A percentile compares a stretch with the other conserved stretches of the same genome.
phyloP scores from a whole-genome alignment of 2,113 vertebrate species.

The Megaceryle maxima region DNA sequence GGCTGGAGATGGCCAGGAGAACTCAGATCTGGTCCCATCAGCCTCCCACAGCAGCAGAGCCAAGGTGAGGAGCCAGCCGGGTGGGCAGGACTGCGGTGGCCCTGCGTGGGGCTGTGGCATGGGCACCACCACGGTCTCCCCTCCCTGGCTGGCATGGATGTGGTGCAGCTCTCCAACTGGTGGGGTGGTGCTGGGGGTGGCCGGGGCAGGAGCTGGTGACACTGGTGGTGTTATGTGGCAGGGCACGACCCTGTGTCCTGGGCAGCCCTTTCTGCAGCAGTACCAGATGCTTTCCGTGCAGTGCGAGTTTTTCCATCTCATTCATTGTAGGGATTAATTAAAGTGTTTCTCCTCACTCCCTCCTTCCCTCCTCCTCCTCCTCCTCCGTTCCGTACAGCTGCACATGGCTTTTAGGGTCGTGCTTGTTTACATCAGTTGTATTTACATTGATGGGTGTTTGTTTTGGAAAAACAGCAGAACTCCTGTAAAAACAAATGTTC shows the following conservation, averaged over 20 bases:
- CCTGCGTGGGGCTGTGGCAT: not conserved
- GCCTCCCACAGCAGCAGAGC: not conserved
- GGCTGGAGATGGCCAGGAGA: not conserved
- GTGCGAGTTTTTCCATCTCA: not conserved
- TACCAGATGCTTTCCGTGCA: not conserved
- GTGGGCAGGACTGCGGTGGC: rapidly evolving
- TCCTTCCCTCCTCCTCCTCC: not conserved
- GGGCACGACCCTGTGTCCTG: rapidly evolving
- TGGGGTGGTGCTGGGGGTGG: not conserved
- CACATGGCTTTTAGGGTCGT: conserved; percentile 35
- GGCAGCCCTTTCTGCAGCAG: not conserved
- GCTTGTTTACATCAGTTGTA: conserved; percentile 3
- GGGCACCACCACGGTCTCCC: rapidly evolving
- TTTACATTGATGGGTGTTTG: conserved; percentile 20
- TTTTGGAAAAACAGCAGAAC: not conserved
- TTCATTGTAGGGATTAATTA: conserved; percentile 15
- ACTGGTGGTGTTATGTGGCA: rapidly evolving
- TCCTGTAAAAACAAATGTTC: not conserved
- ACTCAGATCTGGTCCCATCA: rapidly evolving
- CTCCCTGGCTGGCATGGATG: rapidly evolving
- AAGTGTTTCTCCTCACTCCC: not conserved
- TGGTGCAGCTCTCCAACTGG: rapidly evolving
- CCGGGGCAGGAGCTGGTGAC: rapidly evolving
- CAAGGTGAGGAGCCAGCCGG: rapidly evolving
- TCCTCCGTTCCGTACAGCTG: not conserved